Base-by-base conservation (phyloP, 2,888 invertebrate species). In the Hypercompe scribonia region DNA sequence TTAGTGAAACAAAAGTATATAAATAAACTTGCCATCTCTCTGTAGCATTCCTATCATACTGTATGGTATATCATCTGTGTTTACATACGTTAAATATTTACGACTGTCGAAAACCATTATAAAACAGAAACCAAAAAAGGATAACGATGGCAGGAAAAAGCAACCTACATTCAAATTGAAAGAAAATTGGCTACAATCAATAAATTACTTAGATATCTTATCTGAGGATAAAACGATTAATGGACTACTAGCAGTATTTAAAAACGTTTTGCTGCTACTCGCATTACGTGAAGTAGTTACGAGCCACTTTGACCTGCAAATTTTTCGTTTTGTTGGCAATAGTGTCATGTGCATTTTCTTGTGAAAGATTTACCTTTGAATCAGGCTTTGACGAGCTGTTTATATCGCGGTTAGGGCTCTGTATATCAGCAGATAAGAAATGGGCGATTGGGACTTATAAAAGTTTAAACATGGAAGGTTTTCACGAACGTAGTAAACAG, bases 341-440 rank as follows among this genome's bases (percentile, higher is more conserved):
- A 3, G 72, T 84, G 71, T 73, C 80, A 34, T 68, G 73, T 75
- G 88, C 81, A 64, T 65, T 73, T 28, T 70, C 78, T 31, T 92
- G 92, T 78, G 84, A 87, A 24, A 84, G n/a, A 65, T 89, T 87
- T 74, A 84, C 87, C 54, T 92, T 92, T 70, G 89, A 89, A 11
- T 80, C 83, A 24, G 80, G 84, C 11, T 88, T 85, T 50, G 79
- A 87, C 0, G 78, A 80, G 3, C 75, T 82, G 18, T 92, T 92
- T 68, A 78, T 72, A 81, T 11, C 68, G 70, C 13, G 31, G 13
- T 1, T 7, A 39, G 82, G 84, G 2, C 64, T 83, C 7, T 92
- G 91, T 67, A 2, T 1, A 11, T 24, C 2, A 10, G 3, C 18
- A 7, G 5, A 1, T 5, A 0, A 0, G 15, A n/a, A 28, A 31